These are phyloP conservation scores for Ernsta delagoae DNA, from an alignment of 2,888 invertebrate species.

Conservation along the genomic window DNA sequence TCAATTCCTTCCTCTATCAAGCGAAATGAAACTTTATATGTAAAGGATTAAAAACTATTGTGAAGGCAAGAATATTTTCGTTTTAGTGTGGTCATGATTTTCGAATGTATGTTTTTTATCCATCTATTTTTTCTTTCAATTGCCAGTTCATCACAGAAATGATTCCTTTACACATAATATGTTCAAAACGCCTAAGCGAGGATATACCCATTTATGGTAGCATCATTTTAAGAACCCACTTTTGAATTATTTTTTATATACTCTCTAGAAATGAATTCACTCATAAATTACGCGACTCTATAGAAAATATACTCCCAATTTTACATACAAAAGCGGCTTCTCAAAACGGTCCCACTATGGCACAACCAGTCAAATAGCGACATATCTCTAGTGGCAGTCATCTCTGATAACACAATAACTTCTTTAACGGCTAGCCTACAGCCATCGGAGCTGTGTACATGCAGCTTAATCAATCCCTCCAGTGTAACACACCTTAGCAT, in stretches of 20 bases:
- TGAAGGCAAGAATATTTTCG: background rate
- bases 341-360: background rate
- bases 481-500: conserved; percentile 1
- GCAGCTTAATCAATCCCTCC: conserved; percentile 6
- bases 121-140: too few relatives aligned
- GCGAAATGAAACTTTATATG: conserved; percentile 1
- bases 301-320: too few relatives aligned
- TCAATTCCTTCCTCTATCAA: conserved; percentile 5
- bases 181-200: background rate
- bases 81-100: too few relatives aligned
- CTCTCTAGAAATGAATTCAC: background rate
- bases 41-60: conserved; percentile 3
- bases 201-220: background rate
- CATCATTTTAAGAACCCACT: conserved; percentile 1
- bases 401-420: conserved; percentile 22
- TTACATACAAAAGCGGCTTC: background rate
- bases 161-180: background rate
- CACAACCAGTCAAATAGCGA: background rate
- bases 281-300: too few relatives aligned
- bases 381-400: conserved; percentile 28
- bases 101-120: too few relatives aligned
- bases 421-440: conserved; percentile 25
- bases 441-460: conserved; percentile 23
- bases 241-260: too few relatives aligned
- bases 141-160: background rate